Base-by-base conservation (phyloP, 2,113 vertebrate genomes). In the Apteryx owenii region DNA sequence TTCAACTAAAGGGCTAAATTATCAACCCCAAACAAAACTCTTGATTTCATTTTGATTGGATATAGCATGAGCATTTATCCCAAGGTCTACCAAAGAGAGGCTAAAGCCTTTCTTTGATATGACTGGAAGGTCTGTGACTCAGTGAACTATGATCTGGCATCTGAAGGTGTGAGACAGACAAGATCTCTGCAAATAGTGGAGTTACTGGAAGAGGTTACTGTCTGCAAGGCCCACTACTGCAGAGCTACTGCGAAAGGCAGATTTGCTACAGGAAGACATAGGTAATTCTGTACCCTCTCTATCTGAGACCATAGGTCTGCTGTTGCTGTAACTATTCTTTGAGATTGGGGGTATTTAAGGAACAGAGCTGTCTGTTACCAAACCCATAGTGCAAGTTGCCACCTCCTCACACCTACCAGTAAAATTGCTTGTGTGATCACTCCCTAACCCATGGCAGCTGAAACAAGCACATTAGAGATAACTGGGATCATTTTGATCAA, bases 101-200 rank as follows among this genome's bases (percentile, higher is more conserved):
- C 56, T 81, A 46, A n/a, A 51, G 28, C 44, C 82, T 85, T 90
- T 71, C 18, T 29, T 38, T 0, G 0, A 26, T 36, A 40, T 22
- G 13, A 48, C 8, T 33, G 78, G 60, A 65, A 84, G 69, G 36
- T 66, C 28, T 76, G 56, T 83, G 86, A 83, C 50, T 93, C 48
- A 85, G 76, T 53, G 62, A 88, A 85, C 46, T 88, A 40, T 90
- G 85, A 62, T 53, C 68, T 90, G 80, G 58, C 78, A 42, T 78
- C 85, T 54, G 65, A 86, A 95, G 61, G 77, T 95, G 77, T 64
- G 92, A 95, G 86, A 96, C 91, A 92, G 72, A 92, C 26, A 95
- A 95, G 81, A 87, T 86, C 86, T 89, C 93, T 94, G 42, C 87
- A 66, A 28, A 72, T 29, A 72, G 33, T 31, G 68, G 68, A 53